Conservation (phyloP, 2,888 invertebrate genomes). For the Leucania comma region DNA sequence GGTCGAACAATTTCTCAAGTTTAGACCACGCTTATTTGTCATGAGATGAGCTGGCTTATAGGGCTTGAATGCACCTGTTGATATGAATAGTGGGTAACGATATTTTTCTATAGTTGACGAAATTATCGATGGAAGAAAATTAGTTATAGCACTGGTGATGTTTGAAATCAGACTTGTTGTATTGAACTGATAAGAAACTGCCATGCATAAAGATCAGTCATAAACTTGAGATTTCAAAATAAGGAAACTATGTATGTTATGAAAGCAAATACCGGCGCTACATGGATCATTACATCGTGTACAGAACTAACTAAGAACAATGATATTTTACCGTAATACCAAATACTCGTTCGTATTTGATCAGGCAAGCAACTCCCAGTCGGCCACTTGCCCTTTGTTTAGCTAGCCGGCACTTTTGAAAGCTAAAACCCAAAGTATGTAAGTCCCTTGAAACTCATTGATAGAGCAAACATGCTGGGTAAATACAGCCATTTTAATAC, state of each 20-base stretch:
- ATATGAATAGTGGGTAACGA: conserved; percentile 8
- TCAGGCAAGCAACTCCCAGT: conserved; percentile 84
- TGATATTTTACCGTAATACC: conserved; percentile 84
- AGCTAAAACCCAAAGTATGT: conserved; percentile 90
- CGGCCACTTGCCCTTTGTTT: conserved; percentile 85
- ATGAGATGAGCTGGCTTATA: conserved; percentile 59
- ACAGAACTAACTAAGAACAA: conserved; percentile 77
- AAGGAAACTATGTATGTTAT: conserved; percentile 39
- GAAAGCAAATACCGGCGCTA: conserved; percentile 58
- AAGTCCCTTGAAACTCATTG: conserved; percentile 87
- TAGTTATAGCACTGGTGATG: not conserved
- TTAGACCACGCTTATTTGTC: conserved; percentile 56
- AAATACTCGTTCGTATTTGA: conserved; percentile 82
- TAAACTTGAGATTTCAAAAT: conserved; percentile 1
- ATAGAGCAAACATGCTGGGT: conserved; percentile 83
- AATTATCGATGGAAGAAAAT: conserved; percentile 12
- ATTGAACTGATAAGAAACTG: not conserved
- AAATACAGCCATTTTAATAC: conserved; percentile 86
- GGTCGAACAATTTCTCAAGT: conserved; percentile 41
- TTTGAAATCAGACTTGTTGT: not conserved
- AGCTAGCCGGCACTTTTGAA: conserved; percentile 88
- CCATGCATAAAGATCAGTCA: not conserved
- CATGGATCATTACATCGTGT: conserved; percentile 74
- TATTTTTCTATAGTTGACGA: conserved; percentile 14
- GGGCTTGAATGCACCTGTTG: conserved; percentile 40